Conservation (phyloP, 2,797 vertebrate species). For the Liasis olivaceus region DNA sequence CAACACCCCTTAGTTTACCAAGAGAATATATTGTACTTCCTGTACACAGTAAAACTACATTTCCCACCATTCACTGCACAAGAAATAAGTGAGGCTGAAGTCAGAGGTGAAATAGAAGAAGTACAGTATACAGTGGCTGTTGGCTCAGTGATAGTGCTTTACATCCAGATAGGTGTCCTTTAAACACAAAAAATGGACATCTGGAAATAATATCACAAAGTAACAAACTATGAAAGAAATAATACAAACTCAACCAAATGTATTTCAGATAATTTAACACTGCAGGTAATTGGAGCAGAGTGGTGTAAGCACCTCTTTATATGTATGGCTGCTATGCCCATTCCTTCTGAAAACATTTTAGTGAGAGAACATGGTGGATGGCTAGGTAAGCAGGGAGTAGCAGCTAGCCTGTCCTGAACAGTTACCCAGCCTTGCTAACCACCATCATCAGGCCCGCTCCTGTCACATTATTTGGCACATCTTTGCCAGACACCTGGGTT, state of each 20-base stretch:
- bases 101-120: too few species aligned
- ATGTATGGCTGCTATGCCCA: background rate
- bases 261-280: too few species aligned
- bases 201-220: background rate
- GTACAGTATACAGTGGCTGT: background rate
- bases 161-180: background rate
- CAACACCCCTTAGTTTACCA: conserved; percentile 27
- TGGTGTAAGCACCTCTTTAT: background rate
- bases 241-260: background rate
- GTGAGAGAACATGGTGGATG: background rate
- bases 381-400: background rate
- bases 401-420: background rate
- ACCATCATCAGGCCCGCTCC: background rate
- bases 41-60: background rate
- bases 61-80: background rate
- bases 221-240: background rate
- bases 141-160: background rate
- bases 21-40: background rate
- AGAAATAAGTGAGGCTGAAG: background rate
- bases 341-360: background rate
- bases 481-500: background rate
- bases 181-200: background rate
- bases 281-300: too few species aligned
- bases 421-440: background rate
- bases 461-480: background rate